Evolutionary conservation across 2,797 vertebrate species (phyloP), one percentile per base, ranked within the genome.

Genomic region (Poeciliopsis gracilis): DNA sequence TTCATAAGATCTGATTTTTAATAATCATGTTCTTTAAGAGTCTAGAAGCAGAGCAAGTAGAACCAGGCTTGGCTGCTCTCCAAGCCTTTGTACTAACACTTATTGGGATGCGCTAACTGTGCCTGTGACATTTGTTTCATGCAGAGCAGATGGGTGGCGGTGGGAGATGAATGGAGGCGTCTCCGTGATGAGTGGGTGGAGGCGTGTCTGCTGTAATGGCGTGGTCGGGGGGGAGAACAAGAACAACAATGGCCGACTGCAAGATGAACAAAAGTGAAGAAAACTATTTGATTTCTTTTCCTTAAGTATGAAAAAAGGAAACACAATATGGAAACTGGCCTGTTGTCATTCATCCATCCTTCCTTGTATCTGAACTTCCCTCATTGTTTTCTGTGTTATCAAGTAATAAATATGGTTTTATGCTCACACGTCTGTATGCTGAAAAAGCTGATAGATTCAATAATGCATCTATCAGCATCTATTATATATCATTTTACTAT

Each of bases 71-170:
- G 15, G 36, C 45, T 55, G 9, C 47, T 73, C 2, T 59, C 12
- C n/a, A 30, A 6, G 57, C 28, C 13, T 28, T 59, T 63, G 67
- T 10, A 61, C 12, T 6, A 72, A 28, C 33, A 51, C 28, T 25
- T 20, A 47, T 43, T n/a, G 49, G 23, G 41, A 8, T 15, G 12
- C 59, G 36, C 47, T 20, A 33, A 46, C 46, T 67, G 36, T 55
- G 33, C 18, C 51, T n/a, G 38, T 38, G 30, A 13, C 75, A 61
- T 75, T 75, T 76, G 71, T 85, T 75, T 63, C 73, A 80, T 84
- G 87, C 6, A 33, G 66, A 90, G 87, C 90, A 92, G 88, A 92
- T 92, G 89, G 90, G 73, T 81, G 73, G 63, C 69, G 55, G 78
- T 79, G 78, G 76, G 80, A 76, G 70, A 71, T 3, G 41, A 72